phyloP scores from a whole-genome alignment of 92 coral and sea anemone genomes.

The Muricea muricata region DNA sequence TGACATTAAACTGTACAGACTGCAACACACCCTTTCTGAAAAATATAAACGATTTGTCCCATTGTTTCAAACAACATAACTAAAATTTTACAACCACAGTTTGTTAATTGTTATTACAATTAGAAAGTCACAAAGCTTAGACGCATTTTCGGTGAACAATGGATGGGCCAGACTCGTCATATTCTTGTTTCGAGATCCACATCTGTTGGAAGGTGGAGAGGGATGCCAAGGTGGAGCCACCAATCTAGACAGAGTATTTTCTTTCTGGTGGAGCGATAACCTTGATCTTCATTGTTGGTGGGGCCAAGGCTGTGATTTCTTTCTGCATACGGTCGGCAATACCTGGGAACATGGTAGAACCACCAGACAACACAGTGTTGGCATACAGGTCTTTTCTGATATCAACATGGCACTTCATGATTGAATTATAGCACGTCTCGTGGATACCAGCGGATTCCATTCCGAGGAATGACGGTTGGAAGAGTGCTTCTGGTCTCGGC shows the following conservation, averaged over 20 bases:
- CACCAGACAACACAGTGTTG: conserved; percentile 91
- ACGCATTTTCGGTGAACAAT: no score
- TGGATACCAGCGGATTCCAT: conserved; percentile 70
- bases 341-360: conserved; percentile 89
- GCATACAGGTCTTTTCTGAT: no score
- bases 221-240: conserved; percentile 89
- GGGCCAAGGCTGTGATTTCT: no score
- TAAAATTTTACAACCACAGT: conserved; percentile 28
- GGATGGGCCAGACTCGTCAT: no score
- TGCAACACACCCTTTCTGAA: not conserved
- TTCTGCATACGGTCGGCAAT: conserved; percentile 91
- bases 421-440: no score
- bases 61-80: not conserved
- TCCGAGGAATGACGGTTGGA: conserved; percentile 75
- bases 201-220: no score
- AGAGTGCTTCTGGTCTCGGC: conserved; percentile 94
- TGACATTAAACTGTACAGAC: conserved; percentile 24
- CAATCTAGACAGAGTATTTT: conserved; percentile 95
- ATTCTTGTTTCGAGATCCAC: no score
- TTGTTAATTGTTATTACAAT: not conserved
- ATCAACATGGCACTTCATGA: no score
- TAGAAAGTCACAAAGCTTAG: conserved; percentile 42
- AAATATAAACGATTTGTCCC: not conserved
- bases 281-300: no score
- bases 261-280: conserved; percentile 98